Evolutionary conservation across 2,888 invertebrate genomes (phyloP).

Genomic region (Archaeoteleia sp.): DNA sequence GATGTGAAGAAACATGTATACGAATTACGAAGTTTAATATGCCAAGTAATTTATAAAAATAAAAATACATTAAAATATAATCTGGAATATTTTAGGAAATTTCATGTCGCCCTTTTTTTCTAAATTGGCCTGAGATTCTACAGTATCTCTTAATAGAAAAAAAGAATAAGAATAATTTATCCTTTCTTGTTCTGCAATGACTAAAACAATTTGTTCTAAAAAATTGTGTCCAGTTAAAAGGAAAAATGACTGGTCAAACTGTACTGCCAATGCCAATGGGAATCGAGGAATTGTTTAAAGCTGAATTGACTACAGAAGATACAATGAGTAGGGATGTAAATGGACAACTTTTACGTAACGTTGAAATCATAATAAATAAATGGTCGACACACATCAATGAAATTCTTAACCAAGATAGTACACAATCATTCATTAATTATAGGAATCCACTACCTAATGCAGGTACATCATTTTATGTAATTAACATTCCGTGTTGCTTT

Average conservation of each 20-base stretch:
- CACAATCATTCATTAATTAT: slow-evolving; percentile 81
- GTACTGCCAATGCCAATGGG: slow-evolving; percentile 90
- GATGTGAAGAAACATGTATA: slow-evolving; percentile 84
- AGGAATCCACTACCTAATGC: slow-evolving; percentile 81
- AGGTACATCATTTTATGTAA: slow-evolving; percentile 56
- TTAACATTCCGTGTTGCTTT: too few relatives aligned
- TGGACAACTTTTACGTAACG: slow-evolving; percentile 84
- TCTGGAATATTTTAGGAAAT: background rate
- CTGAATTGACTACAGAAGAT: slow-evolving; percentile 76
- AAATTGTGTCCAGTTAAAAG: slow-evolving; percentile 78
- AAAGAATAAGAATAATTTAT: background rate
- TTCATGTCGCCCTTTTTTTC: too few relatives aligned
- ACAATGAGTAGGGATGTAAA: slow-evolving; percentile 78
- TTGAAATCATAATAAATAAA: slow-evolving; percentile 90
- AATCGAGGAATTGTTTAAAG: slow-evolving; percentile 81
- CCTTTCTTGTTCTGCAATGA: too few relatives aligned
- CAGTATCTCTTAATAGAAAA: background rate
- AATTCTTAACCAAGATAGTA: slow-evolving; percentile 85
- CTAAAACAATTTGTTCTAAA: background rate
- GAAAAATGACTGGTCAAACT: slow-evolving; percentile 90
- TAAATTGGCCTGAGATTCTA: too few relatives aligned
- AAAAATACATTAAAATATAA: background rate
- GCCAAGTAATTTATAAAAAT: slow-evolving; percentile 76
- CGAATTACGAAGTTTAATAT: slow-evolving; percentile 82
- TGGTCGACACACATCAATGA: slow-evolving; percentile 90